A percentile compares a stretch with the other conserved stretches of the same genome.
phyloP scores from a whole-genome alignment of 2,797 vertebrate genomes.

The Manis crassicaudata region DNA sequence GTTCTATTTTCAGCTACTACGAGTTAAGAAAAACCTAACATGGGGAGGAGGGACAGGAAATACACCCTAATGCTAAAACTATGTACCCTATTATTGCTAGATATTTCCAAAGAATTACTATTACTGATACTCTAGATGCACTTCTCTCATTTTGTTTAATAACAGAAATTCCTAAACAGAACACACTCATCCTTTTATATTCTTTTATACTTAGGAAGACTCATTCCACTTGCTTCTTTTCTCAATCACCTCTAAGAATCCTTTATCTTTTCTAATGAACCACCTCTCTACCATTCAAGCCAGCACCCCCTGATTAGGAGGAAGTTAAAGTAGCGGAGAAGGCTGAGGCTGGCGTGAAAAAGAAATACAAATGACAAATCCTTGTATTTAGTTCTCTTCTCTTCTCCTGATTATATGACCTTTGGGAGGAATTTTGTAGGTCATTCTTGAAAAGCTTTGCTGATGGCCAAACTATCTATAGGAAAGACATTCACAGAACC shows the following conservation, averaged over 20 bases:
- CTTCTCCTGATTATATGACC: not conserved
- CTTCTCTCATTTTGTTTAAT: constrained; percentile 13
- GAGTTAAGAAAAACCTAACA: constrained; percentile 18
- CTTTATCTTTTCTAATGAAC: not conserved
- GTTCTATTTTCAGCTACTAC: constrained; percentile 23
- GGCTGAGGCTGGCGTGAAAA: not conserved
- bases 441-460: not conserved
- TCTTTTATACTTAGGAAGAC: not conserved
- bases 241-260: not conserved
- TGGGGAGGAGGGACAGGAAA: not conserved
- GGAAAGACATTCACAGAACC: not conserved
- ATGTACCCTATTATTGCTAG: not conserved
- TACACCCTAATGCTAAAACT: not conserved
- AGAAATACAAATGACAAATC: not conserved
- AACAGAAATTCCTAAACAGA: not conserved
- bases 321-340: not conserved
- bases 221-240: not conserved
- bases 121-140: not conserved
- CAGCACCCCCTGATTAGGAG: not conserved
- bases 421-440: not conserved
- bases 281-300: not conserved
- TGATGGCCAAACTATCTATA: not conserved
- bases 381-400: not conserved
- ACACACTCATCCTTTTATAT: not conserved
- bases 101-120: not conserved